Evolutionary conservation across 2,888 invertebrate species (phyloP).

Genomic region (Synanthedon vespiformis): DNA sequence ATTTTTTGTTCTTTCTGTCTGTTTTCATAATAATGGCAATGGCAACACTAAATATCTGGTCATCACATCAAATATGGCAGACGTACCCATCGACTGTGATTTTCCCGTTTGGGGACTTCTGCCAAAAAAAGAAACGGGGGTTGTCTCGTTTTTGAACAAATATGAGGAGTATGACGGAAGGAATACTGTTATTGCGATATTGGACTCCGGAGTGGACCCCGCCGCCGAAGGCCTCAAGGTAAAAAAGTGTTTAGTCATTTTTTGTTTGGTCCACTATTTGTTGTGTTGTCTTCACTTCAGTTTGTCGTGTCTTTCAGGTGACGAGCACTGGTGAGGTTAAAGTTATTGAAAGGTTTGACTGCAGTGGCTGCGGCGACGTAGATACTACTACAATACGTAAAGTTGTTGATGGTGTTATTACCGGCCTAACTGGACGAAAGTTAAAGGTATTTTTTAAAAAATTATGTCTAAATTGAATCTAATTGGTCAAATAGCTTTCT

Average conservation of each 20-base stretch:
- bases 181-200: slow-evolving; percentile 91
- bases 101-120: slow-evolving; percentile 89
- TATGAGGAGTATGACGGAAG: slow-evolving; percentile 93
- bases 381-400: slow-evolving; percentile 79
- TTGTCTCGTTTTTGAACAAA: slow-evolving; percentile 86
- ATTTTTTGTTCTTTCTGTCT: background rate
- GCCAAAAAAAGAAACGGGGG: slow-evolving; percentile 96
- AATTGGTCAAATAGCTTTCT: too few species aligned
- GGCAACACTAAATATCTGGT: slow-evolving; percentile 24
- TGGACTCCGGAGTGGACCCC: slow-evolving; percentile 98
- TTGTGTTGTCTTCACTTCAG: slow-evolving; percentile 21
- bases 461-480: background rate
- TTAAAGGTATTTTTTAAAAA: slow-evolving; percentile 76
- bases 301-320: slow-evolving; percentile 65
- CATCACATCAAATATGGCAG: slow-evolving; percentile 62
- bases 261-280: slow-evolving; percentile 37
- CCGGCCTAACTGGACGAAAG: slow-evolving; percentile 88
- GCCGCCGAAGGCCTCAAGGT: slow-evolving; percentile 95
- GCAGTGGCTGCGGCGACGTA: slow-evolving; percentile 97
- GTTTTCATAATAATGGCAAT: background rate
- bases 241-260: slow-evolving; percentile 61
- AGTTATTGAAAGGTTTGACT: slow-evolving; percentile 94
- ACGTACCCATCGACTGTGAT: slow-evolving; percentile 70
- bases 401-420: slow-evolving; percentile 76
- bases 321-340: slow-evolving; percentile 92